Percentiles rank a stretch among this genome's conserved stretches.
These are phyloP conservation scores for Orgyia antiqua DNA, from an alignment of 2,888 invertebrate genomes.

Conservation along the genomic window DNA sequence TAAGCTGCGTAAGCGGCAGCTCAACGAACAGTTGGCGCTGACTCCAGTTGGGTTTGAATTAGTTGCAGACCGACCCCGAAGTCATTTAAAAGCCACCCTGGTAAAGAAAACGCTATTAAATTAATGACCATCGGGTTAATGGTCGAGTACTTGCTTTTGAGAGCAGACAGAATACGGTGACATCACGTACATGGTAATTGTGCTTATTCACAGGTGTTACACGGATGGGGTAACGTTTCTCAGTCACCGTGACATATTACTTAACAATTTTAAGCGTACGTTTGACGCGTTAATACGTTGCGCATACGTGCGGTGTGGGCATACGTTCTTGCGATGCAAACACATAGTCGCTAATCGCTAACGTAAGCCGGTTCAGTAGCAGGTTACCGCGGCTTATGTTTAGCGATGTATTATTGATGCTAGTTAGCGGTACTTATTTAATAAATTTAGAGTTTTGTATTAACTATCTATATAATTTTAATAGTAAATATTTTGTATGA, in stretches of 20 bases:
- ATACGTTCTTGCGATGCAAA: slow-evolving; percentile 15
- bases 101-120: slow-evolving; percentile 65
- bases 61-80: slow-evolving; percentile 39
- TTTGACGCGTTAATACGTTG: slow-evolving; percentile 23
- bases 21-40: slow-evolving; percentile 20
- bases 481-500: background rate
- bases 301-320: slow-evolving; percentile 11
- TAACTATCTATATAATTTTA: background rate
- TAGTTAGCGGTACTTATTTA: slow-evolving; percentile 4
- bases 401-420: slow-evolving; percentile 17
- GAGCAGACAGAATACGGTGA: slow-evolving; percentile 40
- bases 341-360: slow-evolving; percentile 18
- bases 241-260: slow-evolving; percentile 30
- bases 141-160: slow-evolving; percentile 14
- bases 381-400: slow-evolving; percentile 15
- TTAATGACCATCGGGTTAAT: slow-evolving; percentile 46
- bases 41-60: slow-evolving; percentile 37
- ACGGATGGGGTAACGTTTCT: slow-evolving; percentile 12
- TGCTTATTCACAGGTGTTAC: slow-evolving; percentile 41
- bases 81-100: slow-evolving; percentile 45
- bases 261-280: slow-evolving; percentile 26
- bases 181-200: slow-evolving; percentile 58
- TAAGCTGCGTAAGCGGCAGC: slow-evolving; percentile 41
- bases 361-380: slow-evolving; percentile 23
- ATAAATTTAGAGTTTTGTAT: background rate